phyloP scores from a whole-genome alignment of 2,888 invertebrate species.

The Drosophila siamana region DNA sequence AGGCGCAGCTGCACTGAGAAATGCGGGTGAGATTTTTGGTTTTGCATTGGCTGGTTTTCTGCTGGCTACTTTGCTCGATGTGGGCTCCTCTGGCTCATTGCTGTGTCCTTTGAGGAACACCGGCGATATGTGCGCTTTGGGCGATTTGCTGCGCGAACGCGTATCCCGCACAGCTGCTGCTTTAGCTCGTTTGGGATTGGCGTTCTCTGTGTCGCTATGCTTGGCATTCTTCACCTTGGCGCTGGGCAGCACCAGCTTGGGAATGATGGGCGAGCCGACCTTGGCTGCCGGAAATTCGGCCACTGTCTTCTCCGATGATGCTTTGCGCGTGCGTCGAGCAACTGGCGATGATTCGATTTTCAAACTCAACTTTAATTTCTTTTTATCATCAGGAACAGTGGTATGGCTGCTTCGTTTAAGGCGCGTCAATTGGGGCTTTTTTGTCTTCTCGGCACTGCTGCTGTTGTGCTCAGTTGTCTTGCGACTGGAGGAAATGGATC shows the following conservation, averaged over 20 bases:
- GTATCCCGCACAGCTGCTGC: slow-evolving; percentile 15
- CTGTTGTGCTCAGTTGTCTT: background rate
- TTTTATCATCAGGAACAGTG: slow-evolving; percentile 16
- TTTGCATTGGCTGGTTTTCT: background rate
- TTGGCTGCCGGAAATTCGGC: slow-evolving; percentile 38
- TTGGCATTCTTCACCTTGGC: slow-evolving; percentile 45
- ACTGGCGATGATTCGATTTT: slow-evolving; percentile 46
- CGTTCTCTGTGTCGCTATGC: slow-evolving; percentile 46
- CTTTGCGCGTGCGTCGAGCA: slow-evolving; percentile 67
- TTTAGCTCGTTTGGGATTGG: slow-evolving; percentile 39
- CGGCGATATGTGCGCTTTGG: slow-evolving; percentile 76
- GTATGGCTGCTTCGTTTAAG: slow-evolving; percentile 42
- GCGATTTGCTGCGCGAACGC: slow-evolving; percentile 76
- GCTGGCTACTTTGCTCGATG: background rate
- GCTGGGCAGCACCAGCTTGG: slow-evolving; percentile 70
- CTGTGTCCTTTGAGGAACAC: slow-evolving; percentile 60
- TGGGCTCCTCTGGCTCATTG: slow-evolving; percentile 20
- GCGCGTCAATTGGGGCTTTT: slow-evolving; percentile 38
- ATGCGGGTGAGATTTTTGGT: slow-evolving; percentile 52
- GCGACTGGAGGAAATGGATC: background rate
- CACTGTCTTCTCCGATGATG: slow-evolving; percentile 20
- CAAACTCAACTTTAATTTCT: slow-evolving; percentile 38
- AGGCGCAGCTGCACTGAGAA: slow-evolving; percentile 39
- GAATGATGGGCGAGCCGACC: slow-evolving; percentile 66
- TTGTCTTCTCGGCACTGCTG: slow-evolving; percentile 9